Percentiles rank a stretch among this genome's conserved stretches.
Conservation (phyloP, 2,797 vertebrate genomes). For the Remorina albescens region DNA sequence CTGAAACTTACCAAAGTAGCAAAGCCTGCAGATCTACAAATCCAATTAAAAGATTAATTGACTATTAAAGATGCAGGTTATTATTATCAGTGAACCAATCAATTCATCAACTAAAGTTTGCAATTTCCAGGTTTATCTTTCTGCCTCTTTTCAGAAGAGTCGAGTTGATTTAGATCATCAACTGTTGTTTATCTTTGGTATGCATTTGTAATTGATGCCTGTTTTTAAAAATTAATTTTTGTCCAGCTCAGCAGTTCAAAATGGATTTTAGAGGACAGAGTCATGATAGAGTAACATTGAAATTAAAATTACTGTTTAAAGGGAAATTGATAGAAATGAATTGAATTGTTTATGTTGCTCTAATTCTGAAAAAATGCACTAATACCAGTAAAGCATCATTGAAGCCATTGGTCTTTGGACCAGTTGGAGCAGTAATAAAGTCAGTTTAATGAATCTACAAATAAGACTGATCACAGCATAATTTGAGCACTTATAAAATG, state of each 20-base stretch:
- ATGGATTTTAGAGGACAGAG: not conserved
- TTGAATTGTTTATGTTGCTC: not conserved
- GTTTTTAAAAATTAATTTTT: not conserved
- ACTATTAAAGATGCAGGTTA: not conserved
- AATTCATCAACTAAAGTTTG: not conserved
- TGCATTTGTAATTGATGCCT: not conserved
- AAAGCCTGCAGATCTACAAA: not conserved
- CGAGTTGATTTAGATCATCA: not conserved
- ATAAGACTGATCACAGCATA: conserved; percentile 3
- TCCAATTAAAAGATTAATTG: not conserved
- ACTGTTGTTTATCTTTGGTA: not conserved
- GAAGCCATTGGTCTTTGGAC: not conserved
- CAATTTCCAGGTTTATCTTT: not conserved
- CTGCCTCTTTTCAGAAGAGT: no score
- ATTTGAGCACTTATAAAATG: conserved; percentile 6
- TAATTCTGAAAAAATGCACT: not conserved
- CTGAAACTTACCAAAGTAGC: not conserved
- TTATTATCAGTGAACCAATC: not conserved
- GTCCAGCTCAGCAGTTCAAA: not conserved
- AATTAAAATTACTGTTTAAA: conserved; percentile 1
- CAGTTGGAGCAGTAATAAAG: not conserved
- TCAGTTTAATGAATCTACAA: not conserved
- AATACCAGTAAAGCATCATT: not conserved
- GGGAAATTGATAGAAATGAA: not conserved
- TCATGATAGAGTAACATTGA: not conserved